Percentiles rank a stretch among this genome's conserved stretches.
Conservation (phyloP, 2,888 invertebrate species). For the Pseudococcus viburni region DNA sequence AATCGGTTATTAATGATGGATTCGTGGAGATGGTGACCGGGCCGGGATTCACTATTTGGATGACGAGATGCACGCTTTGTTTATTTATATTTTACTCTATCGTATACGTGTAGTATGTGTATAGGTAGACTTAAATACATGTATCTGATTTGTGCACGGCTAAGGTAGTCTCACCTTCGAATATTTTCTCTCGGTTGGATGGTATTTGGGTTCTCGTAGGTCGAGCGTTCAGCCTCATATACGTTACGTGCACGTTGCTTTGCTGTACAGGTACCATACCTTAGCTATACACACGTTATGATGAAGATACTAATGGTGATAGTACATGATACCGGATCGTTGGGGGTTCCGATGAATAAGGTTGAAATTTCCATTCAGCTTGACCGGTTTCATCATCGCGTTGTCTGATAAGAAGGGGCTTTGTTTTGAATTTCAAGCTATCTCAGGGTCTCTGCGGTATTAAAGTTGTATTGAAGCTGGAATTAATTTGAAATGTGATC, state of each 20-base stretch:
- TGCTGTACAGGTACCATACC: background rate
- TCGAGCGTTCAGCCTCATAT: constrained; percentile 3
- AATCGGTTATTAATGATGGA: constrained; percentile 22
- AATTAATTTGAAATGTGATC: background rate
- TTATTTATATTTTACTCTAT: background rate
- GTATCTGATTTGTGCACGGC: constrained; percentile 19
- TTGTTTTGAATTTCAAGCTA: background rate
- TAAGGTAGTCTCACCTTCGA: constrained; percentile 30
- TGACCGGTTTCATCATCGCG: constrained; percentile 4
- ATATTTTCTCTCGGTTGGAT: constrained; percentile 37
- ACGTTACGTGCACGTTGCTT: constrained; percentile 6
- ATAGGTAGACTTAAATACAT: background rate
- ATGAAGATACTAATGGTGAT: background rate
- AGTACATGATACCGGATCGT: background rate
- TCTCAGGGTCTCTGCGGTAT: too few relatives aligned
- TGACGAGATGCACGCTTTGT: background rate
- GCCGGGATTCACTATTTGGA: background rate
- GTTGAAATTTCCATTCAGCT: constrained; percentile 19
- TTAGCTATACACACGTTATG: background rate
- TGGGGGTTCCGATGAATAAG: constrained; percentile 8
- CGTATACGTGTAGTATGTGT: background rate
- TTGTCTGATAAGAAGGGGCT: background rate
- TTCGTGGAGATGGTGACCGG: background rate
- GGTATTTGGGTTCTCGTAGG: constrained; percentile 49
- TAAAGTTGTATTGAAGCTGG: background rate